These are phyloP conservation scores for Acanthosoma haemorrhoidale DNA, from an alignment of 2,888 invertebrate genomes.

Conservation along the genomic window DNA sequence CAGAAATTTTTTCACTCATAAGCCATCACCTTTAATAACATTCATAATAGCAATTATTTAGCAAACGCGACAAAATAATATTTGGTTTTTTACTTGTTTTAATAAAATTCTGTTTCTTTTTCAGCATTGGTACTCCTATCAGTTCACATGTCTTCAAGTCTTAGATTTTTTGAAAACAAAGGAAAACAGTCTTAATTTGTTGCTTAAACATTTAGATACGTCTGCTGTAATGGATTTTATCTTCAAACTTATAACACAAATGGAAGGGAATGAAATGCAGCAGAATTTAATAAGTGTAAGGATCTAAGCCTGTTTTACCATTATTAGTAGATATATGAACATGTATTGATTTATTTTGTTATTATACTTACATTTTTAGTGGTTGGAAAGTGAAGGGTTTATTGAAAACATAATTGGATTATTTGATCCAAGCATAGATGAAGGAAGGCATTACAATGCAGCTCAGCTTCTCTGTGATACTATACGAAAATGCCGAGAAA, in stretches of 20 bases:
- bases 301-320: too few relatives aligned
- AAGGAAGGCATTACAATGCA: constrained; percentile 78
- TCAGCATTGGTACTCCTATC: constrained; percentile 87
- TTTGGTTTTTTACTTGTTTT: not conserved
- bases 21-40: not conserved
- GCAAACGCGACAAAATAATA: not conserved
- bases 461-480: constrained; percentile 85
- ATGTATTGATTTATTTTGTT: not conserved
- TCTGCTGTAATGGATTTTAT: constrained; percentile 93
- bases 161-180: constrained; percentile 85
- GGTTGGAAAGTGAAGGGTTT: constrained; percentile 82
- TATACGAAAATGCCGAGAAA: constrained; percentile 60
- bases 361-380: constrained; percentile 54
- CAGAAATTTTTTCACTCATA: not conserved
- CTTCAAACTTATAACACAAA: constrained; percentile 74
- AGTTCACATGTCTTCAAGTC: constrained; percentile 85
- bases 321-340: constrained; percentile 25
- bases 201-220: constrained; percentile 85
- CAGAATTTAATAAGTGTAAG: constrained; percentile 65
- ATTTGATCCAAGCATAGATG: constrained; percentile 60
- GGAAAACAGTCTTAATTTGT: constrained; percentile 77
- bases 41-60: not conserved
- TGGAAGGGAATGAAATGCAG: constrained; percentile 68
- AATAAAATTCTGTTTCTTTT: constrained; percentile 30
- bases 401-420: constrained; percentile 70